Evolutionary conservation across 2,888 invertebrate species (phyloP), one percentile per base, ranked within the genome.

Genomic region (Cephus pygmeus): DNA sequence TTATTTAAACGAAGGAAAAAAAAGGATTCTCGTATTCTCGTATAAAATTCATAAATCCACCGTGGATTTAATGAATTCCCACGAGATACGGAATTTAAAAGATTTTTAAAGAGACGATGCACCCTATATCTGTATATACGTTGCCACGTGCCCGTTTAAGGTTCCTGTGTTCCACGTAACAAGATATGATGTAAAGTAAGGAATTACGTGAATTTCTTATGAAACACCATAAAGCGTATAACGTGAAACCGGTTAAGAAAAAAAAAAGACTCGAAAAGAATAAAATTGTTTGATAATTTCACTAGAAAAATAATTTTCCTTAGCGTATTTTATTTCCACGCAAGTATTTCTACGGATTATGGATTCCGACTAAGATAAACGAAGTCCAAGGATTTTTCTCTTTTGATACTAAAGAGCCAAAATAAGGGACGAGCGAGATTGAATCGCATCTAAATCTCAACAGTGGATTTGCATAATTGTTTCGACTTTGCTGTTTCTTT

Each of bases 401-500:
- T n/a, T 77, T 68, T 69, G 76, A 75, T 79, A 69, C 79, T 76
- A 77, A 76, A 76, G 79, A 79, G 75, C 69, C 73, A 73, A 33
- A n/a, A 40, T 33, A 73, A 40, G 33, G 11, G 40, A 15, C 74
- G 77, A 76, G 79, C 81, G 76, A 78, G 81, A 88, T 87, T 86
- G 86, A 86, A 87, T 87, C 84, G 84, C 86, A 88, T 88, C 86
- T 87, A 82, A 86, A 88, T 88, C 82, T 82, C 84, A 82, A 81
- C 81, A 83, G 83, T 81, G 78, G 81, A 87, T 88, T 87, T 88
- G 85, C 88, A 88, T 88, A 88, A 88, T 88, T 88, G 87, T 83
- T 86, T 84, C 84, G 84, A 86, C 85, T 87, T 82, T 79, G 79
- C 81, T 83, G 83, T 76, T 82, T 81, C n/a, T 83, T 85, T 82